These are phyloP conservation scores for Gadopsis marmoratus DNA, from an alignment of 2,797 vertebrate species.

Conservation along the genomic window DNA sequence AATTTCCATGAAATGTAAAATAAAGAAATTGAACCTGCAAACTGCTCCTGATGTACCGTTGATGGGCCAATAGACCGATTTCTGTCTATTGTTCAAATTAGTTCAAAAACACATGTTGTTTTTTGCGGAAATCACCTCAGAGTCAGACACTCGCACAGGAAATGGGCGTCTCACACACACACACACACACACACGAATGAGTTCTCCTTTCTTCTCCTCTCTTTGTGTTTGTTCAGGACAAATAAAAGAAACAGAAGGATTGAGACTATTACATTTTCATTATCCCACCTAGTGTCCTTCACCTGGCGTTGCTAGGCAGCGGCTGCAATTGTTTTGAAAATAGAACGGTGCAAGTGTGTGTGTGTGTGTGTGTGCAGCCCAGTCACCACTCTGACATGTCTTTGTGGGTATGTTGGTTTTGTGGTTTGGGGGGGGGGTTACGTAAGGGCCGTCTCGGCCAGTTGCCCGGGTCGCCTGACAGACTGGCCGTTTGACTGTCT, in stretches of 20 bases:
- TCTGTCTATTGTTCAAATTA: not conserved
- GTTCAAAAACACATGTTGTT: constrained; percentile 29
- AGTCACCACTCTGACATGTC: constrained; percentile 50
- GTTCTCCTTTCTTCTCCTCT: constrained; percentile 2
- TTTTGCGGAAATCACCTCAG: constrained; percentile 38
- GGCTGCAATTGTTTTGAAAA: constrained; percentile 54
- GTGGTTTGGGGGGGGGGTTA: constrained; percentile 41
- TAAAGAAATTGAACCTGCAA: not conserved
- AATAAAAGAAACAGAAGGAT: constrained; percentile 10
- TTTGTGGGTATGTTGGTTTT: constrained; percentile 16
- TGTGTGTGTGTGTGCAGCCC: constrained; percentile 16
- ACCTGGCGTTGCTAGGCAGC: constrained; percentile 77
- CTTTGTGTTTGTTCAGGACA: constrained; percentile 44
- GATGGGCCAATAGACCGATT: not conserved
- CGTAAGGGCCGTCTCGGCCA: constrained; percentile 54
- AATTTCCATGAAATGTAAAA: too few relatives aligned
- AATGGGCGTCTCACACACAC: constrained; percentile 49
- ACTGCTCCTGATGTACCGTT: not conserved
- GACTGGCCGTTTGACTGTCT: constrained; percentile 38
- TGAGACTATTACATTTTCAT: constrained; percentile 66
- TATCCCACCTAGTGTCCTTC: constrained; percentile 61
- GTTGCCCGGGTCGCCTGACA: constrained; percentile 43
- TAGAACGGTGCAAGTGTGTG: constrained; percentile 16
- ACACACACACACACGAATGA: constrained; percentile 8
- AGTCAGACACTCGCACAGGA: constrained; percentile 55